Evolutionary conservation across 2,797 vertebrate genomes (phyloP).

Genomic region (Trachops cirrhosus): DNA sequence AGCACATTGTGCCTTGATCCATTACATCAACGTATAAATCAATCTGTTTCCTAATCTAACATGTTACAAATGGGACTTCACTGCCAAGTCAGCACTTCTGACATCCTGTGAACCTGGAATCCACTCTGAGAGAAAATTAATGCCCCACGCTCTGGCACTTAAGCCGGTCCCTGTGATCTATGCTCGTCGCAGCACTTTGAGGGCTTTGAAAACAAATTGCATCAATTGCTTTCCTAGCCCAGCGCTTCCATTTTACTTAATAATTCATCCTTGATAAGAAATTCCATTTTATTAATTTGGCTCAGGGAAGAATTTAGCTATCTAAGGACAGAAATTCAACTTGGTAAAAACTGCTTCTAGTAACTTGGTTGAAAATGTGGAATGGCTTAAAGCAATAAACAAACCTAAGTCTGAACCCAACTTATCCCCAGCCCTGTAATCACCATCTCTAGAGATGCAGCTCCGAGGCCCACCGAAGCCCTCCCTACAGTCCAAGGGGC

Average conservation of each 20-base stretch:
- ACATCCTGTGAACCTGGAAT: slow-evolving; percentile 38
- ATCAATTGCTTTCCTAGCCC: slow-evolving; percentile 55
- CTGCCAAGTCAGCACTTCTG: slow-evolving; percentile 66
- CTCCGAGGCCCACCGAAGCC: not conserved
- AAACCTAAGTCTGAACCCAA: not conserved
- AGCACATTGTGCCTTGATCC: slow-evolving; percentile 65
- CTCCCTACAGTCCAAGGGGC: not conserved
- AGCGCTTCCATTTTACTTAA: slow-evolving; percentile 62
- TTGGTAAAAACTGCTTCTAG: slow-evolving; percentile 64
- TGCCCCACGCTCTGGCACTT: slow-evolving; percentile 24
- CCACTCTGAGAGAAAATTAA: slow-evolving; percentile 47
- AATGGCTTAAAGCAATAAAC: slow-evolving; percentile 29
- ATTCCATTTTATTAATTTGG: slow-evolving; percentile 67
- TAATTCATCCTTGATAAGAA: slow-evolving; percentile 72
- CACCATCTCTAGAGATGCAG: not conserved
- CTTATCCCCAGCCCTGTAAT: not conserved
- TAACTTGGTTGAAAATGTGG: slow-evolving; percentile 43
- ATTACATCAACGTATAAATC: slow-evolving; percentile 69
- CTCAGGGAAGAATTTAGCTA: slow-evolving; percentile 45
- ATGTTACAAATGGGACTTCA: slow-evolving; percentile 51
- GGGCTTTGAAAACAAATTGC: slow-evolving; percentile 64
- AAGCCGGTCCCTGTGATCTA: slow-evolving; percentile 47
- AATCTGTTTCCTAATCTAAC: slow-evolving; percentile 60
- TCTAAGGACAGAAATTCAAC: slow-evolving; percentile 65
- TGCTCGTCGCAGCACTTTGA: slow-evolving; percentile 44